A percentile compares a stretch with the other conserved stretches of the same genome.
Evolutionary conservation across 2,888 invertebrate genomes (phyloP).

Genomic region (Lasioglossum malachurum): DNA sequence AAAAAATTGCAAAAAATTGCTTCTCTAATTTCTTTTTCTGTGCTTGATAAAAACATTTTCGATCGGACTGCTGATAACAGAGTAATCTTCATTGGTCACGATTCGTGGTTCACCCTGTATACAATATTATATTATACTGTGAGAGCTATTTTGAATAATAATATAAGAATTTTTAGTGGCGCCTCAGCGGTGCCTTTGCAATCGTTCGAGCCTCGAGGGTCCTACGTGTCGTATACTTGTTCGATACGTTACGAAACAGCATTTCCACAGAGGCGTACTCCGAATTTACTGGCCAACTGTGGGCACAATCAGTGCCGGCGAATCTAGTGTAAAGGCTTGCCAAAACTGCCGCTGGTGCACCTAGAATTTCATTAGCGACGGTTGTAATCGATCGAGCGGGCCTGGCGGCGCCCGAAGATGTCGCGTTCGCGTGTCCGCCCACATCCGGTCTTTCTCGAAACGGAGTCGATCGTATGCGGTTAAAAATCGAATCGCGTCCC

Average conservation of each 20-base stretch:
- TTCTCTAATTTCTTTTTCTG: too few relatives aligned
- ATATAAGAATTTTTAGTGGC: too few relatives aligned
- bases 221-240: too few relatives aligned
- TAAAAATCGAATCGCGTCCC: constrained; percentile 40
- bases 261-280: background rate
- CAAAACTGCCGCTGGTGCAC: constrained; percentile 65
- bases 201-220: too few relatives aligned
- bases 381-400: constrained; percentile 44
- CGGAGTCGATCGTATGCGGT: background rate
- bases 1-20: too few relatives aligned
- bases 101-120: too few relatives aligned
- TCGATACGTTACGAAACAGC: background rate
- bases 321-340: constrained; percentile 39
- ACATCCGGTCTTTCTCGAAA: constrained; percentile 7
- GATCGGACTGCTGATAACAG: too few relatives aligned
- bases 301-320: background rate
- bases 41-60: too few relatives aligned
- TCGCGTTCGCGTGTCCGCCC: background rate
- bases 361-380: constrained; percentile 38
- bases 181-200: too few relatives aligned
- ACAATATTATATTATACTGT: too few relatives aligned
- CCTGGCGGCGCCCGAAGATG: background rate
- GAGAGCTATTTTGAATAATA: too few relatives aligned
- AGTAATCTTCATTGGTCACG: too few relatives aligned
- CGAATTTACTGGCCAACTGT: constrained; percentile 1